These are phyloP conservation scores for Synergus umbraculus DNA, from an alignment of 2,888 invertebrate genomes.

Conservation along the genomic window DNA sequence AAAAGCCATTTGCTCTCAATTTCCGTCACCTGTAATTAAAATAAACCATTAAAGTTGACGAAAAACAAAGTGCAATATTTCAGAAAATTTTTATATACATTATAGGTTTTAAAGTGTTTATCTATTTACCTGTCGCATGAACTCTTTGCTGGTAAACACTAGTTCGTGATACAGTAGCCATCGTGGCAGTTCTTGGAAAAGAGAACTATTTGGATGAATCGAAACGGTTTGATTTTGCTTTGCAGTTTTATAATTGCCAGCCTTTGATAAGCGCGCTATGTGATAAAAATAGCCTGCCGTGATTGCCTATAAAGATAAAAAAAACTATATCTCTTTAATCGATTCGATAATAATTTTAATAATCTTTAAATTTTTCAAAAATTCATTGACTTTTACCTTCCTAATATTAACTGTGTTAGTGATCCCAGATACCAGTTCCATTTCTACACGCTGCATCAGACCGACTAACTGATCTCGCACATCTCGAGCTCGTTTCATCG, in stretches of 20 bases:
- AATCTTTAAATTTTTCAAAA: background rate
- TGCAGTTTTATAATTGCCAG: conserved; percentile 96
- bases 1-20: conserved; percentile 98
- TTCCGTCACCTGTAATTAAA: conserved; percentile 86
- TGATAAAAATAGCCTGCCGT: conserved; percentile 99
- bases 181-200: conserved; percentile 97
- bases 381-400: conserved; percentile 80
- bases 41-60: background rate
- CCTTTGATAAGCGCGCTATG: conserved; percentile 95
- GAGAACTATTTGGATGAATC: conserved; percentile 97
- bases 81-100: conserved; percentile 7
- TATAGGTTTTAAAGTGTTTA: background rate
- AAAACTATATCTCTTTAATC: background rate
- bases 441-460: conserved; percentile 97
- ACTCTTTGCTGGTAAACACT: conserved; percentile 99
- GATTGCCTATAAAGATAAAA: conserved; percentile 81
- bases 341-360: too few relatives aligned
- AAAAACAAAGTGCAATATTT: background rate
- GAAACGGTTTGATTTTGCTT: conserved; percentile 99
- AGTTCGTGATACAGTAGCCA: conserved; percentile 99
- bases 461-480: conserved; percentile 97
- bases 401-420: conserved; percentile 91
- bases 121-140: conserved; percentile 90
- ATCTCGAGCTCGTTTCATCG: conserved; percentile 95
- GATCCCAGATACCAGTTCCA: conserved; percentile 92